phyloP scores from a whole-genome alignment of 2,888 invertebrate genomes.

The Agrochola circellaris region DNA sequence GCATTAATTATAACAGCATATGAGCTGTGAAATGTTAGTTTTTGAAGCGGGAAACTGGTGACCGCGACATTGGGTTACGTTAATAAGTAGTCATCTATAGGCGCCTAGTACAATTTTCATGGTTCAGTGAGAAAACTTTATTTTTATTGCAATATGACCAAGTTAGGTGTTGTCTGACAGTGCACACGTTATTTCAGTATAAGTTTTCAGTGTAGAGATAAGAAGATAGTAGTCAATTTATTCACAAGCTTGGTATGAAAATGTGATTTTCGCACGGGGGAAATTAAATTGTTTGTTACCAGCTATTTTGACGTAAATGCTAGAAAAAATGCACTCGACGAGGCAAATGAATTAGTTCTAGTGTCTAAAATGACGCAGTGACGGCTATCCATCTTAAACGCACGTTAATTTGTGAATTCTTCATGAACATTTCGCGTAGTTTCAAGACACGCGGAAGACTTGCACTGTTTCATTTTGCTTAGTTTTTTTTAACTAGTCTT shows the following conservation, averaged over 20 bases:
- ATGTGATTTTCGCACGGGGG: neutral
- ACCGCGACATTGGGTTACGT: slow-evolving; percentile 45
- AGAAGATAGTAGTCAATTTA: neutral
- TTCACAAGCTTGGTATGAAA: neutral
- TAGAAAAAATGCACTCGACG: neutral
- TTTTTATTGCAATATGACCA: no score
- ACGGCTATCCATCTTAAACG: slow-evolving; percentile 20
- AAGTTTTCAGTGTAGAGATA: neutral
- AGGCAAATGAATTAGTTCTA: slow-evolving; percentile 16
- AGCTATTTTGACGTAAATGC: neutral
- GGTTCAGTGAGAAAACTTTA: neutral
- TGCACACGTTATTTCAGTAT: neutral
- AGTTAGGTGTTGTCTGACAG: neutral
- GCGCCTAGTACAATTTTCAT: slow-evolving; percentile 1
- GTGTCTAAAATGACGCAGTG: slow-evolving; percentile 1
- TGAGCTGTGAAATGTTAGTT: slow-evolving; percentile 52
- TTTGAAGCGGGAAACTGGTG: slow-evolving; percentile 34
- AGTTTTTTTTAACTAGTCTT: neutral
- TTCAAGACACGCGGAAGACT: neutral
- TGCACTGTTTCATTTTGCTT: neutral
- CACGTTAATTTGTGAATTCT: slow-evolving; percentile 14
- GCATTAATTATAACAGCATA: slow-evolving; percentile 56
- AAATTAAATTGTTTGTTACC: neutral
- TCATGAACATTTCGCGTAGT: neutral
- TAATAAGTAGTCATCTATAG: neutral